Base-by-base conservation (phyloP, 2,888 invertebrate genomes). In the Ethmia dodecea region DNA sequence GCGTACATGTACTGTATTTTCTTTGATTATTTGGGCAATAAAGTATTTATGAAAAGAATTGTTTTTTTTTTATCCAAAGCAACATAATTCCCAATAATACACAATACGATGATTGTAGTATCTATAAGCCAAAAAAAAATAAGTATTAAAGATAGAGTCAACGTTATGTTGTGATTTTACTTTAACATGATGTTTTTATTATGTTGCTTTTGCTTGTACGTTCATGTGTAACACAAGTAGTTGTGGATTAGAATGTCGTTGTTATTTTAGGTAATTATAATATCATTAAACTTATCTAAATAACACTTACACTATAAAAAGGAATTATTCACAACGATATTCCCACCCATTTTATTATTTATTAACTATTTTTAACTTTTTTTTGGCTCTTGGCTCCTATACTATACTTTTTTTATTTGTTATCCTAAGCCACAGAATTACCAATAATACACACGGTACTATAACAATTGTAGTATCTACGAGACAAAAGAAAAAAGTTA, bases 391-490 rank as follows among this genome's bases (percentile, higher is more conserved):
- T 18, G 18, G 18, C 13, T 9, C n/a, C 28, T 28, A 14, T 28
- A 14, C 15, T 13, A 14, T 13, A 13, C 15, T 30, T 30, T 30
- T 30, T 30, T 16, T 30, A 30, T 30, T 30, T 30, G 18, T 11
- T 18, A 30, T 30, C 30, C 18, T 30, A 13, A 30, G 30, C 30
- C 30, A 30, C 20, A 30, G 30, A 30, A 20, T 30, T 30, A 30
- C 30, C 29, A 29, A 29, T 29, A 29, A 29, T 29, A 29, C 18
- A 29, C 29, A 29, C 29, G 16, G 29, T 29, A 29, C 29, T 29
- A 29, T 29, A 29, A 29, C n/a, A 16, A 28, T 28, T 28, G 28
- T 28, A 28, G 14, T 28, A 28, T 28, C 28, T 28, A 28, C 14
- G 28, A 9, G 28, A 13, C 28, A 28, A 28, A 28, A 13, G 13